Evolutionary conservation across 2,888 invertebrate genomes (phyloP), one percentile per base, ranked within the genome.

Genomic region (Thereva nobilitata): DNA sequence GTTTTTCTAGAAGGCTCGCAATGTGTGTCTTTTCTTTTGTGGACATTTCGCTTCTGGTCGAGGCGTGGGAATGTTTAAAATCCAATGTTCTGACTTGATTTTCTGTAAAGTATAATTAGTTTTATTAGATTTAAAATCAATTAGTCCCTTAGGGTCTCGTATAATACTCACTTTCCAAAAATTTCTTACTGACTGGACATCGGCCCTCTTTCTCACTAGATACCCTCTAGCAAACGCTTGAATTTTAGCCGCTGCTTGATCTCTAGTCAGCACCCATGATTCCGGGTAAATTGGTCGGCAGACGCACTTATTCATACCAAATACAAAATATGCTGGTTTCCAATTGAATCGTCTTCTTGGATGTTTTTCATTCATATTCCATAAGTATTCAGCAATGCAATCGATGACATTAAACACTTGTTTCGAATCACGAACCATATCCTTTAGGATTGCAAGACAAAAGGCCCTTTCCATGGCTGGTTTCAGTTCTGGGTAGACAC

Each of bases 201-300:
- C 55, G 6, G 0, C 2, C 12, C 1, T 45, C 38, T 64, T 64
- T 4, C 59, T 10, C 8, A 49, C 59, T 9, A 38, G 12, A 50
- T 53, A 67, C 2, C 64, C 64, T 42, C 45, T 64, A n/a, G 38
- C 55, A 8, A 12, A 54, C 1, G 50, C 44, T 63, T 63, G 66
- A 8, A 70, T 70, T 9, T 54, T 57, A n/a, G 9, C 40, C 5
- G 64, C 67, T 7, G 70, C 70, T 41, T 63, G 38, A 4, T 53
- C 53, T 49, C 42, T 56, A 2, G 37, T 49, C 3, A 67, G 38
- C 0, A 70, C 37, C 67, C 67, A 69, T 37, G 12, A 44, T 44
- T 54, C 47, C n/a, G 70, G 69, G 47, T 64, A 69, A 2, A 41
- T 12, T 7, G 65, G 67, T 10, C 69, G 55, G 7, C 64, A 66